A percentile compares a stretch with the other conserved stretches of the same genome.
Conservation (phyloP, 2,113 vertebrate genomes). For the Triplophysa siluroides region DNA sequence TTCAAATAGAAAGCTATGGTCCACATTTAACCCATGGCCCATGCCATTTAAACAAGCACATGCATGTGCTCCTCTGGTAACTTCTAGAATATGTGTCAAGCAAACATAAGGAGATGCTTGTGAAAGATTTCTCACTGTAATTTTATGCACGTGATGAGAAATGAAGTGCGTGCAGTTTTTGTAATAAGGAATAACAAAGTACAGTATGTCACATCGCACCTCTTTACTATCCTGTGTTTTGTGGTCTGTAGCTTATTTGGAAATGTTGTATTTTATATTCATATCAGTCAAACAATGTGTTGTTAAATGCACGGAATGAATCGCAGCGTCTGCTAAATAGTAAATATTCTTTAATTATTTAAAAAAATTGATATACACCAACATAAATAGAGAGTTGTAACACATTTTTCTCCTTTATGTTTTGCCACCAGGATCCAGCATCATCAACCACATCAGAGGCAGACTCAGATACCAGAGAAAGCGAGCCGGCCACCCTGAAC, state of each 20-base stretch:
- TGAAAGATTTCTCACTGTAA: background rate
- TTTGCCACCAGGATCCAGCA: constrained; percentile 84
- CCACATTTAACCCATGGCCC: background rate
- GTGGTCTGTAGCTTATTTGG: background rate
- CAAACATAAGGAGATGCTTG: background rate
- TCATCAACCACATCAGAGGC: constrained; percentile 89
- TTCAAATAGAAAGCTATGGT: background rate
- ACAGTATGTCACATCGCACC: background rate
- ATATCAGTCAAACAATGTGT: background rate
- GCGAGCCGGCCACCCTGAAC: constrained; percentile 93
- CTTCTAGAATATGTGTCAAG: background rate
- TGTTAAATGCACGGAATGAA: constrained; percentile 2
- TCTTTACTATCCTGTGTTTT: background rate
- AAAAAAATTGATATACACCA: background rate
- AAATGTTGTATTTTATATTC: no score
- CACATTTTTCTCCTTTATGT: background rate
- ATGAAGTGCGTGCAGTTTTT: background rate
- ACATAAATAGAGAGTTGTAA: background rate
- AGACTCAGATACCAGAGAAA: constrained; percentile 90
- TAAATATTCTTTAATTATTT: background rate
- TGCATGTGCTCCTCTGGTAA: background rate
- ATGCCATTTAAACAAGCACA: background rate
- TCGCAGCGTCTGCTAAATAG: background rate
- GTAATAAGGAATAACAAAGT: background rate
- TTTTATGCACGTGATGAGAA: background rate